phyloP scores from a whole-genome alignment of 2,113 vertebrate genomes.

The Grammomys dolichurus region DNA sequence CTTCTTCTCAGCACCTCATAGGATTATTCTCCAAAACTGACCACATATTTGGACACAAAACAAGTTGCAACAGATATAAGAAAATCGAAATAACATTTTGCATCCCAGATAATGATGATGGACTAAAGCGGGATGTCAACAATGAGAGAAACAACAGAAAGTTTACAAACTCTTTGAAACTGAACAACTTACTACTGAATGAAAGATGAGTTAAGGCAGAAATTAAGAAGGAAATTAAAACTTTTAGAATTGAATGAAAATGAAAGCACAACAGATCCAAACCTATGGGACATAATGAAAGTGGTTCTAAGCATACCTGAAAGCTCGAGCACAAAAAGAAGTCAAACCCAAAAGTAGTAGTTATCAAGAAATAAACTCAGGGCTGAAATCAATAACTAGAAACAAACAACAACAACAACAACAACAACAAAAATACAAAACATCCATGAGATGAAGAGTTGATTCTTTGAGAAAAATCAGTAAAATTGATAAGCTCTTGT shows the following conservation, averaged over 20 bases:
- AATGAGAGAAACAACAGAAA: neutral
- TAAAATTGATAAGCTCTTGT: neutral
- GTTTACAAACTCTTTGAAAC: neutral
- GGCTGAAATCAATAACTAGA: neutral
- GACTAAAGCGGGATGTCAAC: neutral
- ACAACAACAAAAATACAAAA: neutral
- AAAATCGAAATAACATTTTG: neutral
- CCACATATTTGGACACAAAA: neutral
- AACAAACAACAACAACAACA: neutral
- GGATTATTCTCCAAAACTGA: neutral
- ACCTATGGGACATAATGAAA: neutral
- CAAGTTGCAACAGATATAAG: neutral
- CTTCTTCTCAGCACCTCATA: neutral
- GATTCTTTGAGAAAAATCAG: neutral
- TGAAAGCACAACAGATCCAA: neutral
- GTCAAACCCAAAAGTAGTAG: neutral
- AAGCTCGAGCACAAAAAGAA: neutral
- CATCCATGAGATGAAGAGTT: neutral
- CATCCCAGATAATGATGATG: neutral
- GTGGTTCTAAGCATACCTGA: neutral
- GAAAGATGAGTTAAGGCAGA: neutral
- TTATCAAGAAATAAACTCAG: neutral
- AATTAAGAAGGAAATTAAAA: neutral
- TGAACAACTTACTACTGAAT: neutral
- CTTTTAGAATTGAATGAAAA: neutral